Evolutionary conservation across 2,797 vertebrate species (phyloP).

Genomic region (Sciurus vulgaris): DNA sequence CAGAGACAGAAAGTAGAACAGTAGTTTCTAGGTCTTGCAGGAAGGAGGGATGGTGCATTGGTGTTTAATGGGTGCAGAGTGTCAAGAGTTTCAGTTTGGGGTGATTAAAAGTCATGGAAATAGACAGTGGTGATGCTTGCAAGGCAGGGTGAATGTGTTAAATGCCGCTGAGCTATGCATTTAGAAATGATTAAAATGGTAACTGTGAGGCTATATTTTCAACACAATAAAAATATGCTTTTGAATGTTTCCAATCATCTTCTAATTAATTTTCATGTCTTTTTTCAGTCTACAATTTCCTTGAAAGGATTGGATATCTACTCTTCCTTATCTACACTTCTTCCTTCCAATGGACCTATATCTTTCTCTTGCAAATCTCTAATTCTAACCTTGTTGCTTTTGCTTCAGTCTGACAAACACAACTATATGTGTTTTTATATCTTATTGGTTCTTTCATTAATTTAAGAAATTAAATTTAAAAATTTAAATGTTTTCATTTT

Average conservation of each 20-base stretch:
- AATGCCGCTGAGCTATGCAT: neutral
- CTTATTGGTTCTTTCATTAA: neutral
- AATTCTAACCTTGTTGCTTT: neutral
- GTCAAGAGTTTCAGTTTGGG: neutral
- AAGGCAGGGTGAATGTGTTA: neutral
- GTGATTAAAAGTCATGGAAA: neutral
- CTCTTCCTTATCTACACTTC: neutral
- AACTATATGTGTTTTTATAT: neutral
- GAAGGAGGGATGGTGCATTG: neutral
- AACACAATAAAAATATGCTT: neutral
- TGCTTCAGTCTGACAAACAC: neutral
- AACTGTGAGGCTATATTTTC: neutral
- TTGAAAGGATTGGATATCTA: neutral
- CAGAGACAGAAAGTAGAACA: neutral
- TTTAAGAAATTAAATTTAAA: neutral
- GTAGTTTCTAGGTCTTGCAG: neutral
- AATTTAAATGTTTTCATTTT: neutral
- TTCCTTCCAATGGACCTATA: neutral
- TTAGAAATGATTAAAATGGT: neutral
- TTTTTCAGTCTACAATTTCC: neutral
- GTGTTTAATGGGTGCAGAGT: neutral
- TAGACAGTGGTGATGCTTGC: neutral
- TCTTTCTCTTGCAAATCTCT: neutral
- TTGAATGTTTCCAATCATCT: neutral
- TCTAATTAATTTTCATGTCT: neutral